Percentiles rank a stretch among this genome's conserved stretches.
Evolutionary conservation across 2,797 vertebrate species (phyloP).

Genomic region (Gymnoscopelus braueri): DNA sequence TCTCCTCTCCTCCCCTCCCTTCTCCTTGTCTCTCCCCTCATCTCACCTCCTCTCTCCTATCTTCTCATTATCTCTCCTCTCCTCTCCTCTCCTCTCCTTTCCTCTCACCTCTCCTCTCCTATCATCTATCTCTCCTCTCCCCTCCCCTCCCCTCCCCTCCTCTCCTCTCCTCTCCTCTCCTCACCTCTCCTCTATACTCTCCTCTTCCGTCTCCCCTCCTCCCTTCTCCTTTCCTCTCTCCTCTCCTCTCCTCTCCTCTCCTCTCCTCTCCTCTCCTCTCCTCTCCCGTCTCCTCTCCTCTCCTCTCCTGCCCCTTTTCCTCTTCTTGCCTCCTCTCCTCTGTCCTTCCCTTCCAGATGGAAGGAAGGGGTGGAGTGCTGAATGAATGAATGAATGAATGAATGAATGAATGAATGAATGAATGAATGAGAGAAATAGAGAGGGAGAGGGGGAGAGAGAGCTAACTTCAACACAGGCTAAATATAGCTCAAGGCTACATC

Average conservation of each 20-base stretch:
- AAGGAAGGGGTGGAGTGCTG: too few species aligned
- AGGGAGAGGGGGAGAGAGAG: too few species aligned
- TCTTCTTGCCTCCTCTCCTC: background rate
- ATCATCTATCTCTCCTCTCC: background rate
- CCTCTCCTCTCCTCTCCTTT: background rate
- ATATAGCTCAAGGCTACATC: too few species aligned
- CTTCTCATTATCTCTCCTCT: background rate
- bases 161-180: background rate
- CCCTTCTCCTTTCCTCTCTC: background rate
- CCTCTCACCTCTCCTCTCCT: background rate
- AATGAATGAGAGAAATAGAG: too few species aligned
- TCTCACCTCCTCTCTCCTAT: background rate
- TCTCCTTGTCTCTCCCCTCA: background rate
- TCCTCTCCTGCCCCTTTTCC: background rate
- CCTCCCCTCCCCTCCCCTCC: background rate
- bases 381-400: too few species aligned
- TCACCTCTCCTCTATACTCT: background rate
- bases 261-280: background rate
- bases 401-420: too few species aligned
- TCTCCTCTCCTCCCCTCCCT: background rate
- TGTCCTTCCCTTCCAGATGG: background rate
- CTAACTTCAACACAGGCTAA: too few species aligned
- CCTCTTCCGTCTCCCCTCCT: background rate
- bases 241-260: background rate
- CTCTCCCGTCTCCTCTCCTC: background rate